Percentiles rank a stretch among this genome's conserved stretches.
Evolutionary conservation across 2,888 invertebrate genomes (phyloP).

Genomic region (Leucophora obtusa): DNA sequence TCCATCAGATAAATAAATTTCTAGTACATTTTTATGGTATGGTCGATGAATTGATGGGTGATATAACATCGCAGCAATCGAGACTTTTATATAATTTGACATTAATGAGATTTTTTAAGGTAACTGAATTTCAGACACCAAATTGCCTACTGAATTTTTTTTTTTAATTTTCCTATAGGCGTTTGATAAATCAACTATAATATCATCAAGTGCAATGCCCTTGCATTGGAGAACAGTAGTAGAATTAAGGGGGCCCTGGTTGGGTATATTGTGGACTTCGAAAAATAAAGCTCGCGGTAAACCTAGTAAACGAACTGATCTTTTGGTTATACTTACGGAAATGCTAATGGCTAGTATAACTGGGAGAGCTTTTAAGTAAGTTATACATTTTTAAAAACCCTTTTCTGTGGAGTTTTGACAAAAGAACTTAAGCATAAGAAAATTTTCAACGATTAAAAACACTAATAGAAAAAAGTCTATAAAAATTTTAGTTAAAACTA

Average conservation of each 20-base stretch:
- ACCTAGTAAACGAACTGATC: constrained; percentile 66
- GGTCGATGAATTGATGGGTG: constrained; percentile 64
- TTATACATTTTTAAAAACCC: neutral
- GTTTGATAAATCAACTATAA: constrained; percentile 66
- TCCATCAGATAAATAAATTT: constrained; percentile 67
- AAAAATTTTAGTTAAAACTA: too few relatives aligned
- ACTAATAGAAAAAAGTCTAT: too few relatives aligned
- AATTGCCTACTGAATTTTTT: too few relatives aligned
- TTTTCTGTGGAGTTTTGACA: too few relatives aligned
- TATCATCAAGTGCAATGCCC: constrained; percentile 63
- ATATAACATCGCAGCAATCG: constrained; percentile 63
- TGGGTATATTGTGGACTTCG: constrained; percentile 67
- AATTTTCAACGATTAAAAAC: too few relatives aligned
- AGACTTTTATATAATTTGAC: constrained; percentile 71
- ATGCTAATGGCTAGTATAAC: constrained; percentile 68
- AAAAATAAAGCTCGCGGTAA: constrained; percentile 46
- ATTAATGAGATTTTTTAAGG: constrained; percentile 71
- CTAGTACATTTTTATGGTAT: constrained; percentile 70
- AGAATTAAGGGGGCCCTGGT: constrained; percentile 69
- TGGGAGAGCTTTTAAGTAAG: constrained; percentile 68
- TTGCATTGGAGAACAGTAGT: constrained; percentile 69
- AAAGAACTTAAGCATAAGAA: too few relatives aligned
- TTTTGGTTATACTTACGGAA: constrained; percentile 70
- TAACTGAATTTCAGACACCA: too few relatives aligned
- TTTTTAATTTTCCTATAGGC: constrained; percentile 66